Base-by-base conservation (phyloP, 92 coral and sea anemone genomes). In the Porites cylindrica region DNA sequence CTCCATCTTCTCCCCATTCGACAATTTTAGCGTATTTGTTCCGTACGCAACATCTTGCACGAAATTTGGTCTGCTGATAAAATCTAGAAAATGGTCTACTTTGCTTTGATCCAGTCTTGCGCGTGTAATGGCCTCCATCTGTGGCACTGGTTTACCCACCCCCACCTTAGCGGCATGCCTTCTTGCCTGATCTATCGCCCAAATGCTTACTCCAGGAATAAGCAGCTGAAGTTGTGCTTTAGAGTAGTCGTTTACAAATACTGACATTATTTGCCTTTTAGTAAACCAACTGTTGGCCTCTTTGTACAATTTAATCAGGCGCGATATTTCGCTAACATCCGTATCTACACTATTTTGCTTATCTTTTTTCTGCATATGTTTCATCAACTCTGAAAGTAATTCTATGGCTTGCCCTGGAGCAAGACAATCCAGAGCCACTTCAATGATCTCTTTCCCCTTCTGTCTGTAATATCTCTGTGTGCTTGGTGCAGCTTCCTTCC, bases 21-120 rank as follows among this genome's bases (percentile, higher is more conserved):
- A 91, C 88, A 17, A 91, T 91, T 71, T 91, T 88, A 88, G 72
- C 18, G 75, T 85, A 17, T 82, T 86, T 19, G 93, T 90, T 17
- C 94, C 94, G 63, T 68, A 88, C 53, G 94, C 94, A 8, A 91
- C 91, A 88, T 91, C 94, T 83, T 91, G 94, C 8, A 87, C 67
- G 73, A 75, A 91, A 53, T 83, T 82, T 51, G 94, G 94, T 10
- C 83, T 66, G 54, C 82, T 76, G 19, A 88, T 83, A 21, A 88
- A 88, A 51, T 88, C 85, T n/a, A 89, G 77, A 62, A 89, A 89
- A 77, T 85, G 89, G 10, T 89, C 89, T 6, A 88, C 84, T 58
- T 88, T 88, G 51, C 10, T 60, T 29, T 7, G 65, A 10, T 66
- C 69, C 69, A 88, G 66, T 18, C 82, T 26, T 26, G 50, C 24